Conservation (phyloP, 1,140 invertebrate genomes). For the Diachasmimorpha longicaudata region DNA sequence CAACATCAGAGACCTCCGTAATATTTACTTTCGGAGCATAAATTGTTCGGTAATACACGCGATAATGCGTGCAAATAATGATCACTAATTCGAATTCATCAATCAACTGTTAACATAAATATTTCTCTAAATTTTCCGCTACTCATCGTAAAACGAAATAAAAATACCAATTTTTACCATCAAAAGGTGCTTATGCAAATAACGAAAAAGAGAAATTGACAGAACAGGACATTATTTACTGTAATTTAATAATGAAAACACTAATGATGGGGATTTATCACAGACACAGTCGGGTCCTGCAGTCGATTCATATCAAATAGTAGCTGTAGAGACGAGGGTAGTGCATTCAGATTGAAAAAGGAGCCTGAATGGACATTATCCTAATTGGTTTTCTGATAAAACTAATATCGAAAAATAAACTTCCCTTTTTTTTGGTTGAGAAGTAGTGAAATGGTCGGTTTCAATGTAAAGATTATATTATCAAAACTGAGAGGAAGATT, state of each 20-base stretch:
- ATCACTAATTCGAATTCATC: no score
- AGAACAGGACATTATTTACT: background rate
- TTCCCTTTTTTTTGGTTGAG: background rate
- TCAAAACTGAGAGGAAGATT: background rate
- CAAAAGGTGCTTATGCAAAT: background rate
- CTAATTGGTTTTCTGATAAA: background rate
- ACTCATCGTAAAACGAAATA: background rate
- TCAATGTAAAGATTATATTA: background rate
- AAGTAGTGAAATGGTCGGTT: background rate
- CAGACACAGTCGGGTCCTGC: background rate
- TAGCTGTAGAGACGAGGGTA: background rate
- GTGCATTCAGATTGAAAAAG: background rate
- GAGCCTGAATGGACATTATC: background rate
- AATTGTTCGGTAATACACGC: no score
- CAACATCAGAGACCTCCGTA: no score
- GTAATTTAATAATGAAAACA: background rate
- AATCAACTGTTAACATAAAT: no score
- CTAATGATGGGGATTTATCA: background rate
- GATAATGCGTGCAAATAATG: no score
- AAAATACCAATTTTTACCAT: background rate
- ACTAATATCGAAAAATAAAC: slow-evolving; percentile 2
- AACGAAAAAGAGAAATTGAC: background rate
- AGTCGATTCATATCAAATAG: background rate
- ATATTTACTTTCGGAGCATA: no score
- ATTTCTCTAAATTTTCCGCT: no score